Evolutionary conservation across 2,888 invertebrate genomes (phyloP), one percentile per base, ranked within the genome.

Genomic region (Drosophila quinaria): DNA sequence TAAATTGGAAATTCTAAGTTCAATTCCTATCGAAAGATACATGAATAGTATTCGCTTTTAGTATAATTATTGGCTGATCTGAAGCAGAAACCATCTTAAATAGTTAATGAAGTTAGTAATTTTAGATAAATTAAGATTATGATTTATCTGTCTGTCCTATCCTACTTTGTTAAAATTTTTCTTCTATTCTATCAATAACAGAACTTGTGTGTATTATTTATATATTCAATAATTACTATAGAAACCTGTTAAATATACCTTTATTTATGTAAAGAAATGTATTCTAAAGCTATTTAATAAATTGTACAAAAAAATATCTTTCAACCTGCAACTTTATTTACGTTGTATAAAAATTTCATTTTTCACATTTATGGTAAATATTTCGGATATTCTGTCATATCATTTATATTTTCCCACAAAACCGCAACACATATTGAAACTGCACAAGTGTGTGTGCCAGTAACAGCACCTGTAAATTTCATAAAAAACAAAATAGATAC

Each of bases 401-500:
- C 25, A 49, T 35, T 39, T 9, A 51, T 29, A 58, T 67, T 68
- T 81, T 87, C 78, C 74, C 87, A 82, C 71, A 83, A 63, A 47
- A 70, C 42, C 54, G 15, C 19, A 56, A 31, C 15, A 19, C 13
- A 22, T 29, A 19, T 33, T 35, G 10, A 31, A 29, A 33, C 11
- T 59, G 33, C 54, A 56, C 33, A 54, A 2, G 6, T 29, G 29
- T 37, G 60, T 41, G 52, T 46, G 44, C 17, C 35, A 13, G n/a
- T 41, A 62, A 59, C 15, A 55, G 46, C 52, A 73, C 70, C 73
- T 78, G 78, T 78, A 78, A 75, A 52, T 67, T 85, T 72, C 37
- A 71, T 81, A 79, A 78, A 74, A 68, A 54, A 42, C 61, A 31
- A 78, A 80, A 85, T 72, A 74, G 85, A 85, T 85, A 80, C 84